Base-by-base conservation (phyloP, 2,797 vertebrate species). In the Apogon talboti region DNA sequence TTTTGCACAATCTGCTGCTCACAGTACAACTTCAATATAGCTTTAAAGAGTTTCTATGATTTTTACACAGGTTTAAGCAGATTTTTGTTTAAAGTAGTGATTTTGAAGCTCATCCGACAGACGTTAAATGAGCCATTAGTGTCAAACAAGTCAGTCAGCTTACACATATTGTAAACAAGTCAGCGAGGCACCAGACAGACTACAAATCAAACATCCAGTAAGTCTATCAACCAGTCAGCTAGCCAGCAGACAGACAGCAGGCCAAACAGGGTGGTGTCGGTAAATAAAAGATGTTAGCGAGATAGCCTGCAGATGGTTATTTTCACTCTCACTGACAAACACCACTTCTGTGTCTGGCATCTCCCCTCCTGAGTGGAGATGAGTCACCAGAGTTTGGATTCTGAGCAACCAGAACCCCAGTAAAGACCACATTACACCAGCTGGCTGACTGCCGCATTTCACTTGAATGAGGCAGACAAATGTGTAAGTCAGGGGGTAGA, bases 231-330 rank as follows among this genome's bases (percentile, higher is more conserved):
- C 59, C 54, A 59, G 61, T 66, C 43, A 75, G 80, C 69, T 66
- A 67, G 59, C 68, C 66, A 78, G 53, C 67, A 73, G 82, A 81
- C 79, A 71, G 79, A 84, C 81, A 79, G 85, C 81, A 67, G 74
- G 83, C 79, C 56, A 84, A 82, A 79, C 84, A 80, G 83, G 82
- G 81, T 76, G 80, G 84, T 86, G 90, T 89, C 75, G 33, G 85
- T 89, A 91, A 91, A 91, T 91, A 91, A 87, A 91, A 88, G 83
- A 91, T 86, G 88, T 62, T 76, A 55, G 60, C 49, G 74, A 87
- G 82, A 87, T 63, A 70, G 84, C 80, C 76, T 58, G 71, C 88
- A 87, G 88, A 89, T 86, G 87, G 87, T 86, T 82, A 81, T 87
- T 89, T 89, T 89, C 86, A 84, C 84, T 87, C 85, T 86, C 72